A percentile compares a stretch with the other conserved stretches of the same genome.
These are phyloP conservation scores for Pseudomyrmex flavicornis DNA, from an alignment of 1,140 invertebrate species.

Conservation along the genomic window DNA sequence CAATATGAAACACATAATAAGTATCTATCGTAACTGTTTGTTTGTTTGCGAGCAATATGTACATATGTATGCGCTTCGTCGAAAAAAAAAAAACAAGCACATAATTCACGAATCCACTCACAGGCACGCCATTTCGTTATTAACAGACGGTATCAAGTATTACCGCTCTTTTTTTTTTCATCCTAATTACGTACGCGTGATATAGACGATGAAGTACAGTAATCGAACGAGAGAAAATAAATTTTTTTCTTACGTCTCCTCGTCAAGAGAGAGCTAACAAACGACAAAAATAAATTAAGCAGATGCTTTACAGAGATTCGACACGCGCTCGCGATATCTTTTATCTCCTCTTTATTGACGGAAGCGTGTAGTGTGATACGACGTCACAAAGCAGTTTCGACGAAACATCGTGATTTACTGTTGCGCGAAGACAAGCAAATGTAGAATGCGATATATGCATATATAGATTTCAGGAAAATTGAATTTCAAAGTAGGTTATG, in stretches of 20 bases:
- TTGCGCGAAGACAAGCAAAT: conserved; percentile 38
- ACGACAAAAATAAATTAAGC: conserved; percentile 32
- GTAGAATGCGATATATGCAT: conserved; percentile 12
- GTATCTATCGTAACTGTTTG: not conserved
- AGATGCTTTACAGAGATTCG: conserved; percentile 1
- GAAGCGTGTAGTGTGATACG: conserved; percentile 6
- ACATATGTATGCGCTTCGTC: too few relatives aligned
- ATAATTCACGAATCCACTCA: too few relatives aligned
- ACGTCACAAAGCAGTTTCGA: conserved; percentile 14
- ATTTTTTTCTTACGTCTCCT: too few relatives aligned
- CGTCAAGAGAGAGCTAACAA: too few relatives aligned
- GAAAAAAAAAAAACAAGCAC: too few relatives aligned
- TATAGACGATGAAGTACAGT: too few relatives aligned
- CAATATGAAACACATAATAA: not conserved
- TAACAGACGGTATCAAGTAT: too few relatives aligned
- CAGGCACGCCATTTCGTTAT: too few relatives aligned
- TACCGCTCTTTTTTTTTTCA: too few relatives aligned
- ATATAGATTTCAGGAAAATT: conserved; percentile 45
- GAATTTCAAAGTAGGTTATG: conserved; percentile 50
- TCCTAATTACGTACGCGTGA: too few relatives aligned
- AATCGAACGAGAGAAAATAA: too few relatives aligned
- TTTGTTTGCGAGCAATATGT: not conserved
- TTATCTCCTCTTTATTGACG: not conserved
- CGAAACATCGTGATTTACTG: conserved; percentile 30
- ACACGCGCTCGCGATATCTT: too few relatives aligned